Percentiles rank a stretch among this genome's conserved stretches.
Conservation (phyloP, 2,888 invertebrate species). For the Phyto melanocephala region DNA sequence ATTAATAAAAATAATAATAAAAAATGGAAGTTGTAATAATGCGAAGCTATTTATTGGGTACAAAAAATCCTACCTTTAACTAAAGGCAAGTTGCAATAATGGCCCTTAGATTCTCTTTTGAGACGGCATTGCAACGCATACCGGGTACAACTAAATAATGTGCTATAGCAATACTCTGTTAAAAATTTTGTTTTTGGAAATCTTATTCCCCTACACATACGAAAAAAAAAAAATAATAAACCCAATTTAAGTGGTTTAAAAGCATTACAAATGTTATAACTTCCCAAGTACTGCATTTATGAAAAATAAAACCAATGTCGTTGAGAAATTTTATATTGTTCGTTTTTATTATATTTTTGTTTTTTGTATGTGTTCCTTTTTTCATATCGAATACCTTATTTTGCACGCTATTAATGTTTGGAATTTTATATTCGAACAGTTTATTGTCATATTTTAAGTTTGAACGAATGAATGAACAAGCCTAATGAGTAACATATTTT, state of each 20-base stretch:
- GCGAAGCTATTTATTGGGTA: too few species aligned
- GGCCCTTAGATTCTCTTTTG: too few species aligned
- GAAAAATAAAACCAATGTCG: conserved; percentile 54
- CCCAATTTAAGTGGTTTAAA: conserved; percentile 5
- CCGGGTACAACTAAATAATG: too few species aligned
- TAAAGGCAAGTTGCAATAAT: too few species aligned
- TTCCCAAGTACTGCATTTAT: conserved; percentile 48
- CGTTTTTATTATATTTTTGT: background rate
- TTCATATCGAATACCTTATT: conserved; percentile 28
- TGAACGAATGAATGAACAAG: conserved; percentile 7
- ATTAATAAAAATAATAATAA: too few species aligned
- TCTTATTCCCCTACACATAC: background rate
- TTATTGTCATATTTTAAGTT: conserved; percentile 44
- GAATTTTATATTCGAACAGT: conserved; percentile 41
- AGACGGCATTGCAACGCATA: too few species aligned
- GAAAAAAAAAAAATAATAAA: background rate
- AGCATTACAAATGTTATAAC: too few species aligned
- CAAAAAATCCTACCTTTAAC: too few species aligned
- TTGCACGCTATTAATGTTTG: conserved; percentile 55
- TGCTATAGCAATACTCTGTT: too few species aligned
- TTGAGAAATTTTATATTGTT: conserved; percentile 23
- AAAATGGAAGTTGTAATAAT: too few species aligned
- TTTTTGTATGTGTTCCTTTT: background rate
- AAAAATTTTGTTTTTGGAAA: too few species aligned
- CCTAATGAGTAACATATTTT: background rate